A percentile compares a stretch with the other conserved stretches of the same genome.
Conservation (phyloP, 1,140 invertebrate genomes). For the Oncopodura yosiiana region DNA sequence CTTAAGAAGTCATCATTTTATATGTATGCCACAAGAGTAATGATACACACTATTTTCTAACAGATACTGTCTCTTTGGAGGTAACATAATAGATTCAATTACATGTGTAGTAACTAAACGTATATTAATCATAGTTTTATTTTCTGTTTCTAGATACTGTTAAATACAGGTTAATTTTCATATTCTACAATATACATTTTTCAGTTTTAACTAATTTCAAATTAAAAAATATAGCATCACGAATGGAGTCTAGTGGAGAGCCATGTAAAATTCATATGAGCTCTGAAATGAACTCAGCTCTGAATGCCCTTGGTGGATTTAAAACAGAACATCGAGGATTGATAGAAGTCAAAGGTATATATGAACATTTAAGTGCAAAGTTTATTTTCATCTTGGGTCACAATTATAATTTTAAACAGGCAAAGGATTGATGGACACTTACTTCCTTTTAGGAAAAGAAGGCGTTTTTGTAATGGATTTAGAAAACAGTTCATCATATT, state of each 20-base stretch:
- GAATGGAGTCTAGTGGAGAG: constrained; percentile 71
- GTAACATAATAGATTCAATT: too few species aligned
- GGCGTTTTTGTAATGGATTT: constrained; percentile 49
- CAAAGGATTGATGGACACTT: constrained; percentile 82
- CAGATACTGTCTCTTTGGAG: too few species aligned
- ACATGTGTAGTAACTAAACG: too few species aligned
- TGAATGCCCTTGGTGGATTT: constrained; percentile 73
- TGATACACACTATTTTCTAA: background rate
- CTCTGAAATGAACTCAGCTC: constrained; percentile 67
- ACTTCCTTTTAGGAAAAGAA: constrained; percentile 76
- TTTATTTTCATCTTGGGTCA: background rate
- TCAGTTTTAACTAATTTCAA: too few species aligned
- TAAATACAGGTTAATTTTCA: too few species aligned
- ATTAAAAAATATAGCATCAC: too few species aligned
- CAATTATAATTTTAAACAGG: constrained; percentile 51
- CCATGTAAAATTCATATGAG: constrained; percentile 82
- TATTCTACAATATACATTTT: too few species aligned
- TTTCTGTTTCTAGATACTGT: too few species aligned
- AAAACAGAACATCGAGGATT: constrained; percentile 66
- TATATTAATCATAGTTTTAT: too few species aligned
- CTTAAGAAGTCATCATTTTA: background rate
- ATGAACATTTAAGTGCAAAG: background rate
- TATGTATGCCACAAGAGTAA: constrained; percentile 71
- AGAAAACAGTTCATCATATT: constrained; percentile 47
- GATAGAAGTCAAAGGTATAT: constrained; percentile 63